Evolutionary conservation across 2,797 vertebrate genomes (phyloP), one percentile per base, ranked within the genome.

Genomic region (Carduelis carduelis): DNA sequence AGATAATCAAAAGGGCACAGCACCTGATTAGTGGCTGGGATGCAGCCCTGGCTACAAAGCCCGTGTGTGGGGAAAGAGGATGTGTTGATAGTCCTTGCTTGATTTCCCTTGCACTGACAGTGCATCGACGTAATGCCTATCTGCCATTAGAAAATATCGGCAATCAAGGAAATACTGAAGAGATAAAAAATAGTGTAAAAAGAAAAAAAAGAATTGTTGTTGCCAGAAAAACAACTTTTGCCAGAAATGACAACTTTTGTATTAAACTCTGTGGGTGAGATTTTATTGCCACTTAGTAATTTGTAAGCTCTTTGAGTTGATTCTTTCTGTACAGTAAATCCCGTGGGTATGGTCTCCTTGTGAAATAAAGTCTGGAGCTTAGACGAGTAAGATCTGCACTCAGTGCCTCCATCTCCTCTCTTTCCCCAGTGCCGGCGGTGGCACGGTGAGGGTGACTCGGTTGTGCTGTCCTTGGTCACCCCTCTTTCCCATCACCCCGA

Each of bases 361-460:
- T 14, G 34, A 34, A 71, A 20, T 44, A 8, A 37, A 44, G 44
- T 6, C 7, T 6, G 20, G 78, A 3, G 22, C 57, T 52, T 2
- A 19, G 11, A 8, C 0, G 5, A 41, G 19, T 22, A 8, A 13
- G 43, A 17, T 30, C 11, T 3, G 41, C 4, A 23, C 9, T 2
- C 7, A 0, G n/a, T 1, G 41, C 24, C 32, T 69, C 61, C 39
- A 15, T 24, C 22, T 74, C 47, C n/a, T 30, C 32, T 43, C 53
- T 8, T 4, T 16, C 2, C 5, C 6, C 2, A 4, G 28, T 7
- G 22, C 66, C 3, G 3, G 41, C 3, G 3, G 53, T 14, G 68
- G 56, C 61, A 39, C 9, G 4, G 35, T 6, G 37, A 9, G 17
- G 59, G 11, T 13, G 49, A 41, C 46, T 34, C 8, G 5, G 30